phyloP scores from a whole-genome alignment of 2,888 invertebrate genomes.

The Amphipyra berbera region DNA sequence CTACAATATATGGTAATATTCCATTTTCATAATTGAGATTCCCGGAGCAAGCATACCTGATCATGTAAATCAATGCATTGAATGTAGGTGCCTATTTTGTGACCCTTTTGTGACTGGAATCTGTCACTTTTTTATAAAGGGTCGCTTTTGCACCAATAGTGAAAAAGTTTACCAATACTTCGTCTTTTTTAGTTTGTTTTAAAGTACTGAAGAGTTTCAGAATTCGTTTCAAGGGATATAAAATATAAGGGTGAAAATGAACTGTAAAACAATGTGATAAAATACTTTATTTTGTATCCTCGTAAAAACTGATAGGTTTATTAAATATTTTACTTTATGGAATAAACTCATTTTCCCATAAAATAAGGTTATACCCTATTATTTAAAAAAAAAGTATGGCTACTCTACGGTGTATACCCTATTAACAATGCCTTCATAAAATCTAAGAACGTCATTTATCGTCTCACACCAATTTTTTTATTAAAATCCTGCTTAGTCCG shows the following conservation, averaged over 20 bases:
- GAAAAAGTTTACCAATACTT: not conserved
- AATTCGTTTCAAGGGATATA: not conserved
- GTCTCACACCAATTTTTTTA: constrained; percentile 45
- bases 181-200: not conserved
- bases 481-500: constrained; percentile 54
- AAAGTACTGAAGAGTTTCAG: not conserved
- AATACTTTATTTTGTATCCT: constrained; percentile 9
- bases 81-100: too few relatives aligned
- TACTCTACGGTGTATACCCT: constrained; percentile 11
- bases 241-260: constrained; percentile 2
- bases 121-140: not conserved
- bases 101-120: not conserved
- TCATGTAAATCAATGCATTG: too few relatives aligned
- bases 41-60: too few relatives aligned
- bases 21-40: too few relatives aligned
- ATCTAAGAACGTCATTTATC: constrained; percentile 48
- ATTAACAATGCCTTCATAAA: constrained; percentile 43
- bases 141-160: not conserved
- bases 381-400: not conserved
- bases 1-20: too few relatives aligned
- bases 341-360: too few relatives aligned
- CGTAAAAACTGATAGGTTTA: constrained; percentile 10
- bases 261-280: constrained; percentile 4
- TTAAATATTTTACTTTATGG: not conserved
- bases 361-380: too few relatives aligned